Percentiles rank a stretch among this genome's conserved stretches.
phyloP scores from a whole-genome alignment of 2,797 vertebrate genomes.

The Pseudopleuronectes americanus region DNA sequence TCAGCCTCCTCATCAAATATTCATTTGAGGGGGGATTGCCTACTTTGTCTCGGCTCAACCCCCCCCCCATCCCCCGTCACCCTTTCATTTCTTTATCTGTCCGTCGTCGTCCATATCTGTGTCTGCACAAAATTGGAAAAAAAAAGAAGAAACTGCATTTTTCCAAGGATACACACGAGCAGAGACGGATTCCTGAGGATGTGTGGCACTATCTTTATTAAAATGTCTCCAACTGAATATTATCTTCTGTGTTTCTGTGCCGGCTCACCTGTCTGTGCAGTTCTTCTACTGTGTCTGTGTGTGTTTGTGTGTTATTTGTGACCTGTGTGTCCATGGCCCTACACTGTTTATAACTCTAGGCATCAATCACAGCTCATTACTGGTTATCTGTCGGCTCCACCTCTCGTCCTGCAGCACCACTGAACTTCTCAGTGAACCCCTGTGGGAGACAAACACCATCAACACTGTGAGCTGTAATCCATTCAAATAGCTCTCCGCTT shows the following conservation, averaged over 20 bases:
- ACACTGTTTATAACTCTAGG: slow-evolving; percentile 23
- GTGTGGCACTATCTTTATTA: not conserved
- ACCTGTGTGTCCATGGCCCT: slow-evolving; percentile 29
- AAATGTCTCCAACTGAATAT: slow-evolving; percentile 10
- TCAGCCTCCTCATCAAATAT: slow-evolving; percentile 71
- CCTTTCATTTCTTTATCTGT: slow-evolving; percentile 26
- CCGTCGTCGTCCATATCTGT: not conserved
- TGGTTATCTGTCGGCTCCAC: slow-evolving; percentile 60
- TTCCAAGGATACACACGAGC: not conserved
- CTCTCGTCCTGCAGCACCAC: slow-evolving; percentile 44
- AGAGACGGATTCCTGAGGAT: not conserved
- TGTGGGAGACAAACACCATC: slow-evolving; percentile 60
- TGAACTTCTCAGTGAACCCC: slow-evolving; percentile 49
- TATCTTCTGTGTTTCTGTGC: slow-evolving; percentile 4
- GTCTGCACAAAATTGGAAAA: slow-evolving; percentile 6
- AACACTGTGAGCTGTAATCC: slow-evolving; percentile 40
- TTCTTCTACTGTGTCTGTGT: slow-evolving; percentile 13
- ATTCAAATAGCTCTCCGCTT: slow-evolving; percentile 49
- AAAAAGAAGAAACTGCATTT: not conserved
- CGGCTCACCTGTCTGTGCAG: slow-evolving; percentile 18
- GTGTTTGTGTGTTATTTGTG: slow-evolving; percentile 16
- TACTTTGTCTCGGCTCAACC: slow-evolving; percentile 43
- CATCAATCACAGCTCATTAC: slow-evolving; percentile 62
- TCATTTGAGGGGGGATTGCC: slow-evolving; percentile 61
- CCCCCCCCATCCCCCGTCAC: not conserved